Base-by-base conservation (phyloP, 2,113 vertebrate genomes). In the Leptosomus discolor region DNA sequence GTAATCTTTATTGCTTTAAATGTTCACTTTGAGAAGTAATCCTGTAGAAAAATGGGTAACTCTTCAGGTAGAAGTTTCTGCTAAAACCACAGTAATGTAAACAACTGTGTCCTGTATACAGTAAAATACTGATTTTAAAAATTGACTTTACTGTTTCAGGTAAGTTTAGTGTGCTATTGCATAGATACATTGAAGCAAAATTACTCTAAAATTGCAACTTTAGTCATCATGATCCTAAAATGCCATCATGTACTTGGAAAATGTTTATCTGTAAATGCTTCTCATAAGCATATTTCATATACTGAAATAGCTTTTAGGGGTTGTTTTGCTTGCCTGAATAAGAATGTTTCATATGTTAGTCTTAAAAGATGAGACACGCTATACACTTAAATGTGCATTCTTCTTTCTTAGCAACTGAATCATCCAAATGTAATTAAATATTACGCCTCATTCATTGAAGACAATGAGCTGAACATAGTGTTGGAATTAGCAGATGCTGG, bases 361-460 rank as follows among this genome's bases (percentile, higher is more conserved):
- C 36, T 91, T 89, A 37, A 79, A 83, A 45, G 27, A 14, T 88
- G 50, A 39, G 60, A 16, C 0, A 1, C 63, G 13, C 19, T 88
- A 5, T 41, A 5, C 2, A 17, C 32, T 97, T 81, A 96, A 89
- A 61, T 65, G 30, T 68, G n/a, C 26, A 0, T 94, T 96, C 92
- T 97, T 26, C 63, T 92, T 78, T 82, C 73, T 96, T 98, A 99
- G 99, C 99, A 99, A 99, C 96, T 99, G 98, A 99, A 99, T 97
- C 99, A 99, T 96, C 99, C 99, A 90, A 99, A 99, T 97, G 99
- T 99, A 93, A 99, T 99, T 97, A 99, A 99, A 98, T 99, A 99
- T 94, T 99, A 99, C 69, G 99, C 99, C n/a, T 99, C 99, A 63
- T 99, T 99, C 98, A 99, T 99, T 95, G 99, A 99, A 98, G 99